Percentiles rank a stretch among this genome's conserved stretches.
Evolutionary conservation across 2,888 invertebrate genomes (phyloP).

Genomic region (Sericinus montela): DNA sequence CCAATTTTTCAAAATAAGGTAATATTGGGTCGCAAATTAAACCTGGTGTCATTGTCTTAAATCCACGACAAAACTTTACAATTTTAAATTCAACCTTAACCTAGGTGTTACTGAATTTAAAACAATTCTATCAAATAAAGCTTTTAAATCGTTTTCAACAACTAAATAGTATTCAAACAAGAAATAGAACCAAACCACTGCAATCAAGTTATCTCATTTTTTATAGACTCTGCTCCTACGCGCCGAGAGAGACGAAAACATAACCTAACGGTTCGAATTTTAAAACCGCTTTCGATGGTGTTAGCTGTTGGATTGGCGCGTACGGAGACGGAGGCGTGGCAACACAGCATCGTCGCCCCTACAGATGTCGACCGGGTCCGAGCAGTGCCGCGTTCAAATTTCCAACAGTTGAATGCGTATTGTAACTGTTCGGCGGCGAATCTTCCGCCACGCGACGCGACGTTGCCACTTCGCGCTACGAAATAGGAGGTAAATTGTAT

Average conservation of each 20-base stretch:
- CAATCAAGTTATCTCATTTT: slow-evolving; percentile 34
- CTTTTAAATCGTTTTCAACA: slow-evolving; percentile 6
- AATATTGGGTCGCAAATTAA: slow-evolving; percentile 5
- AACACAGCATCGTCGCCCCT: slow-evolving; percentile 50
- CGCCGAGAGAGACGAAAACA: slow-evolving; percentile 32
- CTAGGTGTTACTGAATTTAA: not conserved
- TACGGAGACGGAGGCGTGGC: slow-evolving; percentile 54
- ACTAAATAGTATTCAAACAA: slow-evolving; percentile 15
- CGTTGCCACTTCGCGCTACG: slow-evolving; percentile 42
- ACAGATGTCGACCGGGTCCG: slow-evolving; percentile 55
- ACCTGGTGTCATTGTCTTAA: slow-evolving; percentile 7
- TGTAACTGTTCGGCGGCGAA: slow-evolving; percentile 62
- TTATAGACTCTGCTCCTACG: slow-evolving; percentile 23
- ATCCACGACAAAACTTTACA: slow-evolving; percentile 1
- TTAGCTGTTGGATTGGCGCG: slow-evolving; percentile 45
- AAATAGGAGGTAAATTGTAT: slow-evolving; percentile 63
- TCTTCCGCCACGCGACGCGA: slow-evolving; percentile 59
- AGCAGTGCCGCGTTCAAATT: slow-evolving; percentile 64
- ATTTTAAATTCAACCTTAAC: not conserved
- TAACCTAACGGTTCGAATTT: slow-evolving; percentile 29
- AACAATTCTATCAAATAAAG: slow-evolving; percentile 3
- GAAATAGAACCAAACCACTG: slow-evolving; percentile 33
- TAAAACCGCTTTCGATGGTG: slow-evolving; percentile 34
- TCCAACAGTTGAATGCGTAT: slow-evolving; percentile 74
- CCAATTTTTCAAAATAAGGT: slow-evolving; percentile 3